A percentile compares a stretch with the other conserved stretches of the same genome.
phyloP scores from a whole-genome alignment of 2,113 vertebrate species.

The Corythoichthys haematopterus region DNA sequence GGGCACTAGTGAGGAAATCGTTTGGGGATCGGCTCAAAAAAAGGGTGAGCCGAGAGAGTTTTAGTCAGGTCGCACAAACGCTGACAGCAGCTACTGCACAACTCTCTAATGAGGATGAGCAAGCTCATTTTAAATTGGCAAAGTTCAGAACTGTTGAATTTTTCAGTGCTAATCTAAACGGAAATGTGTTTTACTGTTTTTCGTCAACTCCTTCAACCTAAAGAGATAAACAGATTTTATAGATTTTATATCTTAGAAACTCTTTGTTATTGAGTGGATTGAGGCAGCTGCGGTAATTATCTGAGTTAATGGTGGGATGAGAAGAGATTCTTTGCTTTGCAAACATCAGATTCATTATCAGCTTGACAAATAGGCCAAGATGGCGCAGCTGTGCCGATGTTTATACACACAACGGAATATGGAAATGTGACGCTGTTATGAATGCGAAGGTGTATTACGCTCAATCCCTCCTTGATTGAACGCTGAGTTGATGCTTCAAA shows the following conservation, averaged over 20 bases:
- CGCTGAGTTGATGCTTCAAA: conserved; percentile 5
- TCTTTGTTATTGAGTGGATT: conserved; percentile 21
- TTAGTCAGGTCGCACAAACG: conserved; percentile 49
- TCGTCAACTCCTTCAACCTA: conserved; percentile 15
- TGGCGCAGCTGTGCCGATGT: conserved; percentile 37
- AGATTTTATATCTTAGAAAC: conserved; percentile 11
- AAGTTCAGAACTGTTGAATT: conserved; percentile 1
- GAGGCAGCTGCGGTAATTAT: conserved; percentile 55
- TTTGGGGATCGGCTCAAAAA: conserved; percentile 38
- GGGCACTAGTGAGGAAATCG: conserved; percentile 56
- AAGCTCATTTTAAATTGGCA: neutral
- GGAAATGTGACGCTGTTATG: conserved; percentile 17
- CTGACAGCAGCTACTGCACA: conserved; percentile 30
- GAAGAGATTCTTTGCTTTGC: conserved; percentile 45
- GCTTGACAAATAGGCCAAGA: conserved; percentile 36
- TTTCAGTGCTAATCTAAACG: neutral
- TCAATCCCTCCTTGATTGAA: conserved; percentile 28
- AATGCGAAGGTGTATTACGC: conserved; percentile 23
- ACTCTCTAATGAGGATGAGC: conserved; percentile 18
- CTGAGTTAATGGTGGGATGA: conserved; percentile 37
- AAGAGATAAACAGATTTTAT: conserved; percentile 14
- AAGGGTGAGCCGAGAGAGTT: conserved; percentile 32
- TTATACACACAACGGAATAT: conserved; percentile 12
- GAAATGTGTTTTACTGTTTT: conserved; percentile 5
- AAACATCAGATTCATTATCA: conserved; percentile 46